phyloP scores from a whole-genome alignment of 2,113 vertebrate genomes.

The Phaetusa simplex region DNA sequence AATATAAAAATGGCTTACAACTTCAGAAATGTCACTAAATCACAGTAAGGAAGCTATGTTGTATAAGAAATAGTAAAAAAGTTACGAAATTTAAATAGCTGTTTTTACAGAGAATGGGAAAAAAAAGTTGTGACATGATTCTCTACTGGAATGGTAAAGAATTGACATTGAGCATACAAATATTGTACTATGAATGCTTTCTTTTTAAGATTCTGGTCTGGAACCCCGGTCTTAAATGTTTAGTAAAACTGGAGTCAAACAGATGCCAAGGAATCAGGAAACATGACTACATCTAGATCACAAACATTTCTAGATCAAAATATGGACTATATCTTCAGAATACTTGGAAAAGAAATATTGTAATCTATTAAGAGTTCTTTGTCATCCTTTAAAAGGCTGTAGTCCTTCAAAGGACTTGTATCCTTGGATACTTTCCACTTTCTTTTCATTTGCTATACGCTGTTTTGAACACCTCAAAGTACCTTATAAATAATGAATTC shows the following conservation, averaged over 20 bases:
- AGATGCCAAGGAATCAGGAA: background rate
- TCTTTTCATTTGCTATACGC: background rate
- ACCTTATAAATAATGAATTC: slow-evolving; percentile 25
- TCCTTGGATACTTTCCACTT: background rate
- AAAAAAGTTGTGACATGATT: background rate
- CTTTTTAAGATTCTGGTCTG: background rate
- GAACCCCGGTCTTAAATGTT: background rate
- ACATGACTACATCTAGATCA: background rate
- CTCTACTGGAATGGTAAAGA: background rate
- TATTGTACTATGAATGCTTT: background rate
- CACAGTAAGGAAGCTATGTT: background rate
- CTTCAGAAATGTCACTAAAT: background rate
- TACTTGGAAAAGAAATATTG: background rate
- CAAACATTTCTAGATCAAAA: background rate
- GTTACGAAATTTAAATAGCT: background rate
- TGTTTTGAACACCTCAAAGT: slow-evolving; percentile 10
- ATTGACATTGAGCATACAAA: background rate
- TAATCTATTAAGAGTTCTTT: background rate
- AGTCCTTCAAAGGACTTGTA: background rate
- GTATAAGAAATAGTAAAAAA: background rate
- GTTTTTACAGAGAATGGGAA: background rate
- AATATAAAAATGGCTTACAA: background rate
- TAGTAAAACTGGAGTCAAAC: background rate
- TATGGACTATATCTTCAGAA: background rate
- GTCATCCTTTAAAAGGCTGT: background rate